phyloP scores from a whole-genome alignment of 1,140 invertebrate genomes.

The Laupala kohalensis region DNA sequence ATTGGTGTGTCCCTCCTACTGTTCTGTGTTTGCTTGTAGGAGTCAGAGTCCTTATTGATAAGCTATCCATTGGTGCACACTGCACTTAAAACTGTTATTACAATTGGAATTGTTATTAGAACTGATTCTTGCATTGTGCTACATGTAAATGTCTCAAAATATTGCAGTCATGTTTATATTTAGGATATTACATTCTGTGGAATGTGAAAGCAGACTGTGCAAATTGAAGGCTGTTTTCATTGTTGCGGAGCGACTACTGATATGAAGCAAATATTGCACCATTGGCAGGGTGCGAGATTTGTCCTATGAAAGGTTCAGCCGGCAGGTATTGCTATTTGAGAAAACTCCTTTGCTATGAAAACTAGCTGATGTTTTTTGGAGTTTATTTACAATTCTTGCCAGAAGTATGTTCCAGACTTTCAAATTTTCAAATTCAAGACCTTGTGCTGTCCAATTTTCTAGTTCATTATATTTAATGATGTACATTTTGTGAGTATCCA shows the following conservation, averaged over 20 bases:
- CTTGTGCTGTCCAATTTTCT: not conserved
- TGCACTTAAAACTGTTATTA: not conserved
- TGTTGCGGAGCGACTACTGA: not conserved
- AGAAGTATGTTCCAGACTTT: not conserved
- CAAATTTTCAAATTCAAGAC: not conserved
- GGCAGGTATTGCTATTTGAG: not conserved
- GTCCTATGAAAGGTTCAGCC: not conserved
- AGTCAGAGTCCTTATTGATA: not conserved
- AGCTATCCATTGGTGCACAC: not conserved
- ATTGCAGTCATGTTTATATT: constrained; percentile 3
- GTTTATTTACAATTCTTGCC: not conserved
- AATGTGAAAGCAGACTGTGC: constrained; percentile 11
- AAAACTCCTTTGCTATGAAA: not conserved
- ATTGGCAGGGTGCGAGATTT: constrained; percentile 7
- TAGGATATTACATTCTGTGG: constrained; percentile 4
- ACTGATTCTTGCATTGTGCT: not conserved
- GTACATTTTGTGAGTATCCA: not conserved
- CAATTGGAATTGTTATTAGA: not conserved
- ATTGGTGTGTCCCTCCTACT: not conserved
- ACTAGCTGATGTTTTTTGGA: not conserved
- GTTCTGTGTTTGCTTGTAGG: not conserved
- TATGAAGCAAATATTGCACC: not conserved
- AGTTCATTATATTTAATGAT: not conserved
- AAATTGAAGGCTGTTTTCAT: constrained; percentile 1
- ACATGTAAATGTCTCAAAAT: not conserved